Base-by-base conservation (phyloP, 2,888 invertebrate species). In the Drosophila ochracea region DNA sequence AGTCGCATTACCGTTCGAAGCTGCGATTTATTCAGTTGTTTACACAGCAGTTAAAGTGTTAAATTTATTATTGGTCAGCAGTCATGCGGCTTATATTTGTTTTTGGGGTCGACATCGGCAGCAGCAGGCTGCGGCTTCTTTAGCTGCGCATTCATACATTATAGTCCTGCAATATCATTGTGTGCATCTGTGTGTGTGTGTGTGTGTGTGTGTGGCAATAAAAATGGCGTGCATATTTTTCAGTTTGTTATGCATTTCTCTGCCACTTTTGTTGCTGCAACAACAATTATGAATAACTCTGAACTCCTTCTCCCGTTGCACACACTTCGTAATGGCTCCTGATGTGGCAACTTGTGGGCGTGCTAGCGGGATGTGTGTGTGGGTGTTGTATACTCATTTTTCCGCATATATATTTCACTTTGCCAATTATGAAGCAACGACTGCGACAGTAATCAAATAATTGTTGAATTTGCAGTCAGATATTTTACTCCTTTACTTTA, bases 241-340 rank as follows among this genome's bases (percentile, higher is more conserved):
- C 89, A 85, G 88, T 88, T 88, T 86, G 86, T 82, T 90, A 84
- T 89, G 89, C 86, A 86, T 88, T 90, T 79, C 80, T 75, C 83
- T 90, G 83, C 73, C 82, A 90, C 89, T 85, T 77, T 90, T 78
- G 75, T 76, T 65, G 19, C 55, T 28, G 84, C 83, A 90, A 89
- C 90, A 90, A 89, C 89, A 89, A 89, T 86, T 86, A 86, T 89
- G 90, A 87, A 86, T 86, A 87, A 84, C 90, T 80, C 88, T 65
- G 28, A 39, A 39, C 57, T 7, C 35, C 28, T 68, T 43, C 50
- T 33, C 33, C 30, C 49, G 37, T 13, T 35, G 50, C 37, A 60
- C 25, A 28, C 7, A 30, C 30, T 30, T 35, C 76, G 69, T 84
- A 89, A 89, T 89, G 87, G 84, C 76, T 54, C 64, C 66, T 62